Conservation (phyloP, 2,888 invertebrate genomes). For the Noctua comes region DNA sequence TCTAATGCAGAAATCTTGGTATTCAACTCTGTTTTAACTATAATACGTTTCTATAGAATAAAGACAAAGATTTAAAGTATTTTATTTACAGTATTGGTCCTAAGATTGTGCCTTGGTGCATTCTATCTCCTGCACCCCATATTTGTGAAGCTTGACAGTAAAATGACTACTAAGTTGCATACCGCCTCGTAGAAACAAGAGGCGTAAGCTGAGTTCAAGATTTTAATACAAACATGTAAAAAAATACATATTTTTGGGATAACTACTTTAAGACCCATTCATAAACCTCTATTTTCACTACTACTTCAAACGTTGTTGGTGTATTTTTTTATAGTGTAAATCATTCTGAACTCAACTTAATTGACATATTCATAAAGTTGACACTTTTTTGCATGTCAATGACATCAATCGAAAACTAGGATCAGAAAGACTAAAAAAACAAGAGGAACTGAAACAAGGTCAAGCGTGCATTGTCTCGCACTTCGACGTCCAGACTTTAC, state of each 20-base stretch:
- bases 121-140: background rate
- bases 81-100: background rate
- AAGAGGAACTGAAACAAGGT: conserved; percentile 43
- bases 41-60: background rate
- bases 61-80: background rate
- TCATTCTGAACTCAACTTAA: background rate
- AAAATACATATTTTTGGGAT: background rate
- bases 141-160: background rate
- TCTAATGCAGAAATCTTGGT: background rate
- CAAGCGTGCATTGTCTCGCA: conserved; percentile 32
- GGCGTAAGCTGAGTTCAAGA: background rate
- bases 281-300: background rate
- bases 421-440: background rate
- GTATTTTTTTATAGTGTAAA: background rate
- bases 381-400: background rate
- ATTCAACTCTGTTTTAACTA: background rate
- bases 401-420: background rate
- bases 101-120: background rate
- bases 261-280: background rate
- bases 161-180: conserved; percentile 20
- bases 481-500: conserved; percentile 20
- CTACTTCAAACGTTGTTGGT: too few species aligned
- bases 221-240: background rate
- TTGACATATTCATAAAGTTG: background rate
- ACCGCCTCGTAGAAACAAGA: conserved; percentile 8